These are phyloP conservation scores for Ginglymostoma cirratum DNA, from an alignment of 2,113 vertebrate species.

Conservation along the genomic window DNA sequence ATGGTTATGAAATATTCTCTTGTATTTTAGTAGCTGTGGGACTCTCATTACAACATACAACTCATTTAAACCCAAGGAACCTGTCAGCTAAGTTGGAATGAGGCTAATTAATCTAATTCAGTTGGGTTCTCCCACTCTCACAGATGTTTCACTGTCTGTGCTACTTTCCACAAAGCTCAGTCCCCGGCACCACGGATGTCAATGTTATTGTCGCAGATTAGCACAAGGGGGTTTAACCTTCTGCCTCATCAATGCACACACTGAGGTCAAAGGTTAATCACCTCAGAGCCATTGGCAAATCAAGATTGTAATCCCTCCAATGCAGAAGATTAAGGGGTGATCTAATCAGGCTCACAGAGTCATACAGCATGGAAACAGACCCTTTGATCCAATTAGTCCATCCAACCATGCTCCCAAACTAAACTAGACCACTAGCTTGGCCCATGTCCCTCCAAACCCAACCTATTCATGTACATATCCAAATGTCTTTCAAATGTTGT, in stretches of 20 bases:
- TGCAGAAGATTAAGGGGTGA: neutral
- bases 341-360: neutral
- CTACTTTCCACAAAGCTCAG: neutral
- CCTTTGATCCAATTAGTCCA: too few species aligned
- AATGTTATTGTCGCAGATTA: neutral
- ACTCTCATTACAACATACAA: neutral
- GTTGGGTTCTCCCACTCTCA: neutral
- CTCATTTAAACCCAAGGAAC: neutral
- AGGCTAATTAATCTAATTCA: conserved; percentile 33
- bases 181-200: neutral
- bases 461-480: too few species aligned
- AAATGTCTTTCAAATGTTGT: too few species aligned
- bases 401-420: too few species aligned
- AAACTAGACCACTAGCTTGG: too few species aligned
- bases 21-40: neutral
- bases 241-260: neutral
- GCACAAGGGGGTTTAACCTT: neutral
- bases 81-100: neutral
- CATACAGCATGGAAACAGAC: too few species aligned
- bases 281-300: neutral
- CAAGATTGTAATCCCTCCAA: too few species aligned
- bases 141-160: conserved; percentile 1
- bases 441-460: too few species aligned
- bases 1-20: neutral
- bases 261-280: neutral